Evolutionary conservation across 1,140 invertebrate species (phyloP).

Genomic region (Pseudoatta argentina): DNA sequence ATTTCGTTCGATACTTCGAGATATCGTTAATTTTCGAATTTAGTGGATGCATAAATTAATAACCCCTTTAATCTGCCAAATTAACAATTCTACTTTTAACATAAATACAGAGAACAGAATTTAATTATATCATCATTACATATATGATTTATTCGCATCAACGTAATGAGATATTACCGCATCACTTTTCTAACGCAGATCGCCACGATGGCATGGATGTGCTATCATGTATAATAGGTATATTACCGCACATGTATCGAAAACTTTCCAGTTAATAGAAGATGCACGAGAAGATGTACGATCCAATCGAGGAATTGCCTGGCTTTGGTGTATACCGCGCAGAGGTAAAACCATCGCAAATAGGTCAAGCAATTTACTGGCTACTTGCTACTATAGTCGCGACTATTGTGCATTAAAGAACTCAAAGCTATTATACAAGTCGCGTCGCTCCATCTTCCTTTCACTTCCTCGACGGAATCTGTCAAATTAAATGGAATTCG

Average conservation of each 20-base stretch:
- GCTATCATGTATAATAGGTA: not conserved
- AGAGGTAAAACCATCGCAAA: slow-evolving; percentile 18
- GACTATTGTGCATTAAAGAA: slow-evolving; percentile 29
- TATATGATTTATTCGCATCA: not conserved
- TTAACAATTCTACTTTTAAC: not conserved
- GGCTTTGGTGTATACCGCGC: not conserved
- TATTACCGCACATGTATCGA: not conserved
- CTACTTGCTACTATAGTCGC: slow-evolving; percentile 13
- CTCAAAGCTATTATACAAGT: slow-evolving; percentile 20
- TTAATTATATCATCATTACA: not conserved
- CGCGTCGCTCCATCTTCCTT: slow-evolving; percentile 1
- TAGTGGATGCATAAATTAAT: slow-evolving; percentile 3
- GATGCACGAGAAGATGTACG: slow-evolving; percentile 8
- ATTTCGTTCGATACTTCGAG: not conserved
- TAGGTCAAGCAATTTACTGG: slow-evolving; percentile 28
- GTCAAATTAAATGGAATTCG: slow-evolving; percentile 62
- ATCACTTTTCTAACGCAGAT: not conserved
- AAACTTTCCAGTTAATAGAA: slow-evolving; percentile 18
- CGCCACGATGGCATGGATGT: too few species aligned
- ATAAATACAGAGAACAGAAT: not conserved
- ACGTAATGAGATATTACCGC: not conserved
- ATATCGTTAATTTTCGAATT: slow-evolving; percentile 8
- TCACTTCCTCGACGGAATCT: slow-evolving; percentile 35
- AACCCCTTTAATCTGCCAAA: not conserved
- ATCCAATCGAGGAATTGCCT: slow-evolving; percentile 17